A percentile compares a stretch with the other conserved stretches of the same genome.
Conservation (phyloP, 2,113 vertebrate species). For the Rhinolophus sinicus region DNA sequence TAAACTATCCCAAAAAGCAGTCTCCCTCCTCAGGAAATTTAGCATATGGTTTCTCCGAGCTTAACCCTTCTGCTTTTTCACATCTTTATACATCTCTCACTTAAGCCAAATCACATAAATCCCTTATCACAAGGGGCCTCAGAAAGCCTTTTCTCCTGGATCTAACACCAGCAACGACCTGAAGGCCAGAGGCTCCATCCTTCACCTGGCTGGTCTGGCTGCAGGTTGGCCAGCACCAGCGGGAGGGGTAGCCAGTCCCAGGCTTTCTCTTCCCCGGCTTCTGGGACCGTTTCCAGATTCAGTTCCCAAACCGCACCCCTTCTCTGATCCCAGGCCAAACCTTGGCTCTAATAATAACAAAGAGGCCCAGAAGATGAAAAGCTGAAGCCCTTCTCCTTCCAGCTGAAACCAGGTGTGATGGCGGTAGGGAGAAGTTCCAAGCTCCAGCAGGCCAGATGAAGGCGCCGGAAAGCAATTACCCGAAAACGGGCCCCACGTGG, state of each 20-base stretch:
- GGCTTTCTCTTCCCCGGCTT: constrained; percentile 64
- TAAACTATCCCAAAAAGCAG: constrained; percentile 57
- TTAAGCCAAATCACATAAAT: constrained; percentile 64
- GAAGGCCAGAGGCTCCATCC: constrained; percentile 55
- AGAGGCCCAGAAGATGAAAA: constrained; percentile 90
- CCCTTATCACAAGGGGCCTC: constrained; percentile 68
- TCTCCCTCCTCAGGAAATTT: neutral
- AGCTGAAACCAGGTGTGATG: constrained; percentile 87
- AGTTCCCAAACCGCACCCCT: neutral
- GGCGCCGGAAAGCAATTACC: constrained; percentile 87
- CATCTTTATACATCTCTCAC: neutral
- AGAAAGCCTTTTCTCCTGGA: constrained; percentile 43
- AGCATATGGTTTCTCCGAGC: constrained; percentile 60
- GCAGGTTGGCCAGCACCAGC: constrained; percentile 2
- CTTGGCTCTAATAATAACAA: constrained; percentile 81
- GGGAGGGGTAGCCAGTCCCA: neutral
- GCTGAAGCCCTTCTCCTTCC: constrained; percentile 63
- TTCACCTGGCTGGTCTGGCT: constrained; percentile 39
- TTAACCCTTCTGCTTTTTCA: constrained; percentile 22
- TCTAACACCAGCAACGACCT: constrained; percentile 61
- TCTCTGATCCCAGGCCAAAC: constrained; percentile 81
- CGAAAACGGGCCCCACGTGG: constrained; percentile 90
- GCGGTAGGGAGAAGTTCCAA: constrained; percentile 61
- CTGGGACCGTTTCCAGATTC: constrained; percentile 78
- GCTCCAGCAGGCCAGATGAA: constrained; percentile 55